Evolutionary conservation across 2,797 vertebrate genomes (phyloP), one percentile per base, ranked within the genome.

Genomic region (Leptatherina wallacei): DNA sequence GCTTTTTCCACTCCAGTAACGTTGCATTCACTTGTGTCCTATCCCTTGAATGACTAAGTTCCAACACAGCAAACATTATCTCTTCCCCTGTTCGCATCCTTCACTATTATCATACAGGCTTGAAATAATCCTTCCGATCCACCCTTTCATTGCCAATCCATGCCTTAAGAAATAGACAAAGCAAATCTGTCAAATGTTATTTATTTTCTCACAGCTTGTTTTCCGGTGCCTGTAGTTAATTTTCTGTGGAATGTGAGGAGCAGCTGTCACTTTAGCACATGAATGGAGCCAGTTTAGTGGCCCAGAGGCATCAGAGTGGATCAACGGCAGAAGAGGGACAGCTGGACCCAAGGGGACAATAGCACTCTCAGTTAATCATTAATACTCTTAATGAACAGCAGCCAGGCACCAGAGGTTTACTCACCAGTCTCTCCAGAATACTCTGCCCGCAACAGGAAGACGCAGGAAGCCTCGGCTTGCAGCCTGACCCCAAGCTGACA

Each of bases 311-410:
- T 86, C 82, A 40, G 83, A 88, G 86, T 92, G 88, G 90, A 94
- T 92, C 93, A 94, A 91, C 89, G 85, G 86, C 78, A 59, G 80
- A 86, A 80, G 77, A 87, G 88, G 87, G 94, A 94, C 94, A 95
- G 92, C 92, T 94, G 91, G 92, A 77, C 84, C 83, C 13, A 51
- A 57, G 79, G 86, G 90, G 91, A 94, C 91, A 94, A 94, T 93
- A 88, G 89, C 90, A 91, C 90, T 93, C 91, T 94, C 90, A 92
- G 94, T 94, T 94, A 95, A 94, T 94, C 91, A 95, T 95, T 95
- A 94, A 94, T 93, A 86, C 89, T 88, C 92, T 91, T 94, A 94
- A 94, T 94, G 91, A 94, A 92, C 93, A 92, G 89, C 91, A 92
- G 85, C 90, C 87, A 88, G 83, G 87, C 87, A 87, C 86, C 88